Conservation (phyloP, 2,888 invertebrate genomes). For the Pollenia griseotomentosa region DNA sequence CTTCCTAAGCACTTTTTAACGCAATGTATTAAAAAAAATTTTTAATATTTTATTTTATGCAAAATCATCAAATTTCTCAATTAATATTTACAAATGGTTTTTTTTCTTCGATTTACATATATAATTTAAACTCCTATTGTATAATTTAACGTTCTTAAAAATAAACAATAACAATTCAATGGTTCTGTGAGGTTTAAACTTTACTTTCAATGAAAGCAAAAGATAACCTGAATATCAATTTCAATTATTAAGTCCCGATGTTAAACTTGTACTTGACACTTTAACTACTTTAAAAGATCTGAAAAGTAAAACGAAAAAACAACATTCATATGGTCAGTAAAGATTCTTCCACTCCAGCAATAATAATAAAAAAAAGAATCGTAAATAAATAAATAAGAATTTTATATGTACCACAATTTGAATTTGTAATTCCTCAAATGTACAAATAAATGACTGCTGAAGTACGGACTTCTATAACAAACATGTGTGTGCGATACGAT, state of each 20-base stretch:
- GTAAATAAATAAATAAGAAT: slow-evolving; percentile 48
- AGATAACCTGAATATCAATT: background rate
- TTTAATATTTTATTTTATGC: slow-evolving; percentile 23
- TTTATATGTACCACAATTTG: slow-evolving; percentile 39
- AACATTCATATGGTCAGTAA: slow-evolving; percentile 43
- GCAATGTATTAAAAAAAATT: background rate
- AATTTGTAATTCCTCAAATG: slow-evolving; percentile 52
- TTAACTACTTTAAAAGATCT: slow-evolving; percentile 46
- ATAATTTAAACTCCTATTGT: background rate
- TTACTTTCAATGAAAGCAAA: slow-evolving; percentile 19
- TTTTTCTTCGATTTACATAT: background rate
- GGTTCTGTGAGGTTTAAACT: background rate
- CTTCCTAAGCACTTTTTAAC: slow-evolving; percentile 6
- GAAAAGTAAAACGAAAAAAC: slow-evolving; percentile 25
- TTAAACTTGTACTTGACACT: slow-evolving; percentile 42
- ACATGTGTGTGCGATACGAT: slow-evolving; percentile 32
- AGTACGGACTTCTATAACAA: slow-evolving; percentile 13
- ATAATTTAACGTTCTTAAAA: background rate
- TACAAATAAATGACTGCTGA: slow-evolving; percentile 33
- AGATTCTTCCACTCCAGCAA: slow-evolving; percentile 7
- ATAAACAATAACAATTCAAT: slow-evolving; percentile 8
- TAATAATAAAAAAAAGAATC: slow-evolving; percentile 1
- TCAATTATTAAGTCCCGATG: background rate
- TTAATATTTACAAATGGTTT: background rate
- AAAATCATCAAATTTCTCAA: slow-evolving; percentile 39